Evolutionary conservation across 2,888 invertebrate species (phyloP), one percentile per base, ranked within the genome.

Genomic region (Drosophila borborema): DNA sequence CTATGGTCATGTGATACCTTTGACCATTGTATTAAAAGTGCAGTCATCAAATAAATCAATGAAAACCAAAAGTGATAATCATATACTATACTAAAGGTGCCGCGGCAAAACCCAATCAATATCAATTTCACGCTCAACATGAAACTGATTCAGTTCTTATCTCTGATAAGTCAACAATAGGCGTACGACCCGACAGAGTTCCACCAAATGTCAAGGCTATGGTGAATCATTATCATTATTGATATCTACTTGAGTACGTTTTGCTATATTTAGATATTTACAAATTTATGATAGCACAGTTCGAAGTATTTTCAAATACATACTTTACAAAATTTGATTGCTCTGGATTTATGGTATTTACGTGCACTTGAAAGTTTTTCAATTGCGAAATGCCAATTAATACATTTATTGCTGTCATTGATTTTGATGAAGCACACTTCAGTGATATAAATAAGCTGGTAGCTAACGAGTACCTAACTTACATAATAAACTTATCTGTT

Each of bases 1-100:
- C 48, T 60, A 40, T 54, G n/a, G 62, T 85, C 72, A 71, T 74
- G 76, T 85, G 89, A 88, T 59, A 81, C 66, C 73, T 62, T 67
- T 56, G 68, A 4, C 68, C 49, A 65, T 56, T 72, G 68, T 75
- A 51, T 43, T 61, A 63, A 64, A 77, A 80, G 61, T 72, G 74
- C 68, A 71, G 59, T 34, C 43, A 56, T 67, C 61, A 65, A 66
- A 74, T 72, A 60, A 81, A 77, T 79, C 62, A 71, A 69, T 51
- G 31, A 23, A 77, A 73, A 64, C 0, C 59, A 54, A 59, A 72
- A 64, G 67, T 79, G 72, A 70, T 74, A 67, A 65, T 77, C 63
- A 67, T 46, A 43, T 36, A 28, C 28, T 28, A 20, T 34, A 58
- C 45, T 28, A 28, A 31, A 10, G 20, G 16, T 58, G 40, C 20